Evolutionary conservation across 2,113 vertebrate species (phyloP), one percentile per base, ranked within the genome.

Genomic region (Opisthocomus hoazin): DNA sequence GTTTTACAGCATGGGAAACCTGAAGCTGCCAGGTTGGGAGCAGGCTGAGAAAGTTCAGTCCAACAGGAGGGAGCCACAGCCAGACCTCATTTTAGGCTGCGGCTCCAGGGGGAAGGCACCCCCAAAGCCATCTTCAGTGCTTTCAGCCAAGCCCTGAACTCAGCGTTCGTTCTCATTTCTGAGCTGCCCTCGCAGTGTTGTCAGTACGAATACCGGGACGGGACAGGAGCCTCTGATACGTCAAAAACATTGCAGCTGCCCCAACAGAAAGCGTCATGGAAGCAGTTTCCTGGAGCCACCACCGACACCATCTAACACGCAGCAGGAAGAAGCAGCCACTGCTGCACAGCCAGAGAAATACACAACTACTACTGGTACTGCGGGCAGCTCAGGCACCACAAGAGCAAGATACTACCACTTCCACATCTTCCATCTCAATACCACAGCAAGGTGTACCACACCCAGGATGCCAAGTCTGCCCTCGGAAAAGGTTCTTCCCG

Each of bases 301-400:
- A 5, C 27, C 29, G 39, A 15, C 32, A 68, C n/a, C n/a, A 16
- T 7, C 41, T 34, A 15, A 54, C 4, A 3, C 2, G 18, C 32
- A 16, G 23, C 1, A 57, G 41, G 14, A 23, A n/a, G n/a, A 57
- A 12, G n/a, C 0, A 64, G 8, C 13, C 75, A 51, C 23, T 8
- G 65, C 43, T 68, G 43, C 32, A n/a, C 5, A 11, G 56, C 5
- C 45, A 53, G 19, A 21, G 36, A 27, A 79, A 26, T 10, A 32
- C 46, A 1, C 9, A n/a, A 41, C 15, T 36, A 5, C 12, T 26
- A 5, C 11, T 3, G 29, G 8, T 32, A 8, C 53, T 9, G 12
- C 5, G 16, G 37, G 84, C 63, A 58, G 20, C 43, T 53, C 3
- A 12, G 48, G 24, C 50, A 30, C 46, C 54, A 17, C 16, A n/a